A percentile compares a stretch with the other conserved stretches of the same genome.
phyloP scores from a whole-genome alignment of 2,113 vertebrate genomes.

The Calcarius ornatus region DNA sequence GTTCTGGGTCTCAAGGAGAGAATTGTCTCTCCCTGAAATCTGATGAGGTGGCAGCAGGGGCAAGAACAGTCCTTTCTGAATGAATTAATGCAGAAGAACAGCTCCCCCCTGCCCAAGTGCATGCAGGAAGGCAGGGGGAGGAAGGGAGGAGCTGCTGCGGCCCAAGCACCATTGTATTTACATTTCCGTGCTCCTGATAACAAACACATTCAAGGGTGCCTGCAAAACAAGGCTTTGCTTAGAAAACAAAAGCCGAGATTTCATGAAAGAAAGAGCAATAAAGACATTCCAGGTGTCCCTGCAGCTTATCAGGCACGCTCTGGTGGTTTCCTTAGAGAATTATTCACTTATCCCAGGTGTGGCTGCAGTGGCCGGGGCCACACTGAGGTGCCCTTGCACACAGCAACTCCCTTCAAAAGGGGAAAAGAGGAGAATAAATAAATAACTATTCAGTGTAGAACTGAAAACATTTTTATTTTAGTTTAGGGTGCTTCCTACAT shows the following conservation, averaged over 20 bases:
- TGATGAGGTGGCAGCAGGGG: background rate
- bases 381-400: background rate
- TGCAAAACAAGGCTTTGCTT: background rate
- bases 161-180: slow-evolving; percentile 42
- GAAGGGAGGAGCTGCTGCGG: slow-evolving; percentile 55
- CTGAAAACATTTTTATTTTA: background rate
- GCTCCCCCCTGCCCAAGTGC: background rate
- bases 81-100: background rate
- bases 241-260: background rate
- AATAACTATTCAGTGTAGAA: rapidly evolving
- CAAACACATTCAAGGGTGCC: background rate
- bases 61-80: background rate
- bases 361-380: background rate
- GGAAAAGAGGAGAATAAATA: background rate
- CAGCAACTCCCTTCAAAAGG: background rate
- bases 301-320: rapidly evolving
- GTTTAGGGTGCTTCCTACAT: background rate
- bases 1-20: background rate
- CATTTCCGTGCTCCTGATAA: slow-evolving; percentile 8
- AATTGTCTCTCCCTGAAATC: background rate
- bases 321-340: background rate
- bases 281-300: background rate
- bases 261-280: background rate
- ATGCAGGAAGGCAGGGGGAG: slow-evolving; percentile 48
- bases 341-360: background rate